Base-by-base conservation (phyloP, 2,113 vertebrate species). In the Accipiter virgatus region DNA sequence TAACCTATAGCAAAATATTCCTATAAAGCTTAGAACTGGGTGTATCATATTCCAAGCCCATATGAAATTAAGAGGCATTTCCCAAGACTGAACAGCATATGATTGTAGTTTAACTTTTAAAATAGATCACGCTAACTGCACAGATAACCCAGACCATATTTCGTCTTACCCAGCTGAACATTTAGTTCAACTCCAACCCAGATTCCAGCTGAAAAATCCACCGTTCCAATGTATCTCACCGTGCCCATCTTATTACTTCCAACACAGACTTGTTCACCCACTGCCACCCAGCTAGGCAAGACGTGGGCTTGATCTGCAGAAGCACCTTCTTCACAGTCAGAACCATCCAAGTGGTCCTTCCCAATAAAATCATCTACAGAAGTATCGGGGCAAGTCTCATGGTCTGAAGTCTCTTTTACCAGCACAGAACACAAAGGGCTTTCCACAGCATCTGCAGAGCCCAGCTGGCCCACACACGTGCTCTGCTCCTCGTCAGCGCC, bases 111-210 rank as follows among this genome's bases (percentile, higher is more conserved):
- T 31, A 73, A 25, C 38, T 77, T 67, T 18, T 72, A 55, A 88
- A 78, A 14, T 0, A 38, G 19, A 34, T 61, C 17, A 47, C 1
- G 1, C 32, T 21, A 38, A 47, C 17, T 34, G 34, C 38, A 75
- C 0, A 36, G 52, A 52, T 43, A 88, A 95, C 40, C 26, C 47
- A 48, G 38, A 86, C 43, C 10, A 38, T 8, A 72, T 26, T 58
- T 29, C 89, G 71, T 45, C 98, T 98, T 97, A 99, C 98, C 99
- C 92, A 98, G 97, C 94, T 98, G 98, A 97, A 98, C 93, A 63
- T 98, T 98, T 72, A 99, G 98, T 96, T 99, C 98, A 88, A 99
- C 98, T 68, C 98, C 98, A 81, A 99, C 97, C 98, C 99, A 99
- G 93, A 98, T 97, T 45, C 98, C 99, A 97, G 98, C 93, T 31